These are phyloP conservation scores for Vulpes lagopus DNA, from an alignment of 2,113 vertebrate genomes.

Conservation along the genomic window DNA sequence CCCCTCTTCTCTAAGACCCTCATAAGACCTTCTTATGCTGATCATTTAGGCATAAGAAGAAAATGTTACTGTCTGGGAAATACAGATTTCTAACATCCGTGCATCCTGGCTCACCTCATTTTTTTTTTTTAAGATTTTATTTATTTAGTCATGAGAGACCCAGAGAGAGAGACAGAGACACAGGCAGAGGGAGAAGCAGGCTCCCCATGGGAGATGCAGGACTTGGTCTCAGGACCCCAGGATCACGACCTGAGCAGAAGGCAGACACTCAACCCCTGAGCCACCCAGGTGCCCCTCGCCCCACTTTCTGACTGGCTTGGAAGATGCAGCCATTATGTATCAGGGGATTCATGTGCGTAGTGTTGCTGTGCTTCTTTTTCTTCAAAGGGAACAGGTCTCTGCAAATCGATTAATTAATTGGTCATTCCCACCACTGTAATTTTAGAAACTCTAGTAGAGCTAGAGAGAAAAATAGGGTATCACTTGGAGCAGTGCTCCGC, in stretches of 20 bases:
- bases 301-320: neutral
- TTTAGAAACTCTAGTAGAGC: neutral
- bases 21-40: no score
- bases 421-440: neutral
- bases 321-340: neutral
- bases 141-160: no score
- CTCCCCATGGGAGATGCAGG: no score
- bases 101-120: neutral
- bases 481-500: neutral
- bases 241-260: no score
- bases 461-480: neutral
- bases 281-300: neutral
- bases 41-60: neutral
- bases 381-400: neutral
- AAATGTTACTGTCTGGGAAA: no score
- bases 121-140: no score
- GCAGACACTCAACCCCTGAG: no score
- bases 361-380: neutral
- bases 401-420: neutral
- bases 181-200: no score
- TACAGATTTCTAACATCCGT: accelerated
- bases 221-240: no score
- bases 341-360: neutral
- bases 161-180: no score
- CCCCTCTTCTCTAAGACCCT: no score